Base-by-base conservation (phyloP, 2,113 vertebrate species). In the Epinephelus fuscoguttatus region DNA sequence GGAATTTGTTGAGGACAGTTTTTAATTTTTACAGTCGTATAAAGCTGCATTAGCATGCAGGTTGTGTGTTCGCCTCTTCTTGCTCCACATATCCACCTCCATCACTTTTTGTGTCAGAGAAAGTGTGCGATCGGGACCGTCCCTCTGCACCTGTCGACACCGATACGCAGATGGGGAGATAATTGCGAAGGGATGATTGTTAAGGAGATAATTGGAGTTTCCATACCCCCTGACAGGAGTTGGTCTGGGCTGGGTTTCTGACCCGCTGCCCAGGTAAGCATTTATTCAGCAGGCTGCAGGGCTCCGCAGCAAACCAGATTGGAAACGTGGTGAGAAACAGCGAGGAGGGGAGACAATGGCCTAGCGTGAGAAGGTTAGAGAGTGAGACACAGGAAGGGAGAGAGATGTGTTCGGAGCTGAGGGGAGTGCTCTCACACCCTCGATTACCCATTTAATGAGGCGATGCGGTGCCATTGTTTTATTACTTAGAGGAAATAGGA, bases 401-500 rank as follows among this genome's bases (percentile, higher is more conserved):
- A 81, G 88, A 78, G 80, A 87, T 81, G 77, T 84, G 84, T 90
- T 86, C 14, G 1, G 85, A 80, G 89, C 84, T 15, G 77, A 87
- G 84, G 87, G 89, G 90, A 89, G 89, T 75, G 80, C 78, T 92
- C 90, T 91, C 88, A 88, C 90, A 94, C 87, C 91, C 92, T 94
- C 91, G 68, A 93, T 95, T 95, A 95, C 86, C 84, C 82, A 79
- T 84, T 90, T 95, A 96, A 95, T 95, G 94, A 94, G 91, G 85
- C 91, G 73, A 88, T 66, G 72, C 86, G 1, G 53, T 70, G 68
- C 88, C 92, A 91, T 94, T 93, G 89, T 93, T 94, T 88, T 88
- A 89, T 92, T 93, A 93, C 92, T 89, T 91, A 86, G 89, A 89
- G 93, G 81, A 93, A 92, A 92, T 90, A 72, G 87, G 83, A 88